Conservation (phyloP, 1,140 invertebrate species). For the Brachionus rotundiformis region DNA sequence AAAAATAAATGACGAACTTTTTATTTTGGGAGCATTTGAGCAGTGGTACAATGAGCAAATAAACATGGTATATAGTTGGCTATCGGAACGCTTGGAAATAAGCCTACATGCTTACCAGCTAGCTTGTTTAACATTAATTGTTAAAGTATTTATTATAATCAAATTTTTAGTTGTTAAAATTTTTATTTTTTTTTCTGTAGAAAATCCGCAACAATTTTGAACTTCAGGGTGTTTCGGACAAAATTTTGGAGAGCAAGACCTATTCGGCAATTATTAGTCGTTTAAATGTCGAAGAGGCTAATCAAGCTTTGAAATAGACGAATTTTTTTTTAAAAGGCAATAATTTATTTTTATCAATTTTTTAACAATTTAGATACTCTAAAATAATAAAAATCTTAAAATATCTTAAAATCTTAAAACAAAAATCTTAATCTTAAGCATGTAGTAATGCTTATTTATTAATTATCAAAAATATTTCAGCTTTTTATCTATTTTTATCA, state of each 20-base stretch:
- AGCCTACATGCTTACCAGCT: constrained; percentile 94
- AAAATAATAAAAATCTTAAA: no score
- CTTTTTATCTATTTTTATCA: no score
- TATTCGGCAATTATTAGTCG: constrained; percentile 88
- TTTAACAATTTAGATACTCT: no score
- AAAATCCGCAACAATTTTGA: constrained; percentile 99
- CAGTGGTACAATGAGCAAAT: constrained; percentile 95
- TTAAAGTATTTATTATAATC: constrained; percentile 73
- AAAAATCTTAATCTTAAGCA: no score
- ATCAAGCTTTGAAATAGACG: constrained; percentile 48
- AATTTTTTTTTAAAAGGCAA: constrained; percentile 18
- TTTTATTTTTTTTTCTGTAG: constrained; percentile 68
- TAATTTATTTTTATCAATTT: constrained; percentile 2
- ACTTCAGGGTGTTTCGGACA: constrained; percentile 95
- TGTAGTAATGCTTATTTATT: no score
- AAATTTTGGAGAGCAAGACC: constrained; percentile 92
- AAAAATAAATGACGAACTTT: constrained; percentile 93
- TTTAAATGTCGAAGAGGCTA: constrained; percentile 94
- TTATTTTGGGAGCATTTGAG: constrained; percentile 95
- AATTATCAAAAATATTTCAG: no score
- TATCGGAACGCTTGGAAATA: constrained; percentile 87
- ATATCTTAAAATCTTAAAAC: no score
- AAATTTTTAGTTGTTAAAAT: neutral
- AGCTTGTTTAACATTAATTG: constrained; percentile 89
- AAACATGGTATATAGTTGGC: constrained; percentile 88